phyloP scores from a whole-genome alignment of 2,113 vertebrate genomes.

The Sturnira hondurensis region DNA sequence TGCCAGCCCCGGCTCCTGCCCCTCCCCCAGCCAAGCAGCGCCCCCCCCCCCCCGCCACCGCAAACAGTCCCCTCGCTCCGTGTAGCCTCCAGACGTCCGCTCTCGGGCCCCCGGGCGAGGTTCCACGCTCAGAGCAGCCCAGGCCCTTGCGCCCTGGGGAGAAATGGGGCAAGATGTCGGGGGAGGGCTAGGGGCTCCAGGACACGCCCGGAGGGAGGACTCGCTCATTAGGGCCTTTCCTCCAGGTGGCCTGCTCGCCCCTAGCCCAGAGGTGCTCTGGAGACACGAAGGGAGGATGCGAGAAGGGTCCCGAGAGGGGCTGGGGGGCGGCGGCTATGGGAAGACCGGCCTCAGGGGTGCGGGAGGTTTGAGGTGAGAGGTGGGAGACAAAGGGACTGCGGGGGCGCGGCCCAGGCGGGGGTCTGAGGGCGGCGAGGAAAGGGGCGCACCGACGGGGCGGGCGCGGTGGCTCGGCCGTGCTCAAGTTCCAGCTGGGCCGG shows the following conservation, averaged over 20 bases:
- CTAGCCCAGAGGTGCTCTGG: not conserved
- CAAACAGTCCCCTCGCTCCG: not conserved
- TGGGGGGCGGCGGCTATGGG: not conserved
- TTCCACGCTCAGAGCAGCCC: not conserved
- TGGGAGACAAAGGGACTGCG: constrained; percentile 55
- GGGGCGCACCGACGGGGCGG: constrained; percentile 37
- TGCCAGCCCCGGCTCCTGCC: constrained; percentile 59
- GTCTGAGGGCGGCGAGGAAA: not conserved
- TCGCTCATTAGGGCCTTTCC: not conserved
- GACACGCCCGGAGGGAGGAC: not conserved
- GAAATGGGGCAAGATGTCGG: not conserved
- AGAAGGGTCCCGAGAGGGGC: not conserved
- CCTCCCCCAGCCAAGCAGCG: constrained; percentile 52
- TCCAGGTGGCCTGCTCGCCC: not conserved
- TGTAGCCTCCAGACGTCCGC: not conserved
- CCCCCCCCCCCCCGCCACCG: not conserved
- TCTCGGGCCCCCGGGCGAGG: not conserved
- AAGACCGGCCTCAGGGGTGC: not conserved
- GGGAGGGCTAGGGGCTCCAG: not conserved
- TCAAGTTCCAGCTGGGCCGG: not conserved
- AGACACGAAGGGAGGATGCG: not conserved
- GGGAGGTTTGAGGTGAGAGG: constrained; percentile 30
- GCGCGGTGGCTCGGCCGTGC: not conserved
- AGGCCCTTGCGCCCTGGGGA: not conserved
- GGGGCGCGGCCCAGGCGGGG: constrained; percentile 27